Percentiles rank a stretch among this genome's conserved stretches.
These are phyloP conservation scores for Capromys pilorides DNA, from an alignment of 2,797 vertebrate genomes.

Conservation along the genomic window DNA sequence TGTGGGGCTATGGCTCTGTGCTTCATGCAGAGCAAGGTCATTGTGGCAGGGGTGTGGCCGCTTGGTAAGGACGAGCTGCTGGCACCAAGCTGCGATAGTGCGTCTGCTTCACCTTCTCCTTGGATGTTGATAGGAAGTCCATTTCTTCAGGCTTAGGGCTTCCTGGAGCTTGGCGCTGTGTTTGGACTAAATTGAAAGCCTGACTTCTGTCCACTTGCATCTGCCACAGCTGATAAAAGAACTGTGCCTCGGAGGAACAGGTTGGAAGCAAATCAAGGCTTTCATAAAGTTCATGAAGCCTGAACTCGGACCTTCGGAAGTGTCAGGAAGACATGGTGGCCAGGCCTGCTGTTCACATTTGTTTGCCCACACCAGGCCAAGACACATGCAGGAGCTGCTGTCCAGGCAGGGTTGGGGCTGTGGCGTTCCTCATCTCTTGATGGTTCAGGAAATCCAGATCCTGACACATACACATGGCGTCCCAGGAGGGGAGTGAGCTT, in stretches of 20 bases:
- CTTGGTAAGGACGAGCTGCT: not conserved
- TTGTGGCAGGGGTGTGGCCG: not conserved
- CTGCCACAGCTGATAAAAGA: constrained; percentile 44
- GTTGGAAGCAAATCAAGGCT: constrained; percentile 47
- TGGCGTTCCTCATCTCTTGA: not conserved
- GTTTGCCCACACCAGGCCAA: accelerated
- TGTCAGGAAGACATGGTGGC: constrained; percentile 8
- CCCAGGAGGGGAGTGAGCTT: not conserved
- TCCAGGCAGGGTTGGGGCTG: not conserved
- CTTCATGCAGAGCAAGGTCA: not conserved
- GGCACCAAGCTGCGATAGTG: not conserved
- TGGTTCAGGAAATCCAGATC: not conserved
- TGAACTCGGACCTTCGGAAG: constrained; percentile 36
- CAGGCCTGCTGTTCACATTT: not conserved
- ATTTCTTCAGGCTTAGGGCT: not conserved
- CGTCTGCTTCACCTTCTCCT: not conserved
- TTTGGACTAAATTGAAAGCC: constrained; percentile 22
- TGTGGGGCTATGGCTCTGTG: not conserved
- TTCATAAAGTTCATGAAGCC: constrained; percentile 63
- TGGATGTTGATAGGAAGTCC: not conserved
- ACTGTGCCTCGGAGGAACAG: constrained; percentile 30
- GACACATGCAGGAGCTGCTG: not conserved
- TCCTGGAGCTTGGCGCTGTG: not conserved
- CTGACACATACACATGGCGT: not conserved
- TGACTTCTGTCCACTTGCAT: constrained; percentile 50